A percentile compares a stretch with the other conserved stretches of the same genome.
phyloP scores from a whole-genome alignment of 2,888 invertebrate genomes.

The Cerastis leucographa region DNA sequence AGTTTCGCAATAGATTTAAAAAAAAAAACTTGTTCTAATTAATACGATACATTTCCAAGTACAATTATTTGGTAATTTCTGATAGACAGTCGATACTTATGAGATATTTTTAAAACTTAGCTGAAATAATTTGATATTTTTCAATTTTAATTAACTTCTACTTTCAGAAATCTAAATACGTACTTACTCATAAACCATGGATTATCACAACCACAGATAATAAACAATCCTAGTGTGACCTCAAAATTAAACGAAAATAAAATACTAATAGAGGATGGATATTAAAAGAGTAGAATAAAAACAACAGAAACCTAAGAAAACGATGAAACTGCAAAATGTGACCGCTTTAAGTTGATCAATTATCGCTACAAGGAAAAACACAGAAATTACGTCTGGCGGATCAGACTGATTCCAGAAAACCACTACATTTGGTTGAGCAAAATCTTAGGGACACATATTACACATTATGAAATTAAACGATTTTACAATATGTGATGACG shows the following conservation, averaged over 20 bases:
- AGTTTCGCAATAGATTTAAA: neutral
- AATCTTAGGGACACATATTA: neutral
- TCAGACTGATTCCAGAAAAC: neutral
- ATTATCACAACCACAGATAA: neutral
- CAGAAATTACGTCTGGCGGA: neutral
- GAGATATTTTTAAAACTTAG: neutral
- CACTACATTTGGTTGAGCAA: neutral
- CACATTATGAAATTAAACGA: neutral
- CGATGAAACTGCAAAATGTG: constrained; percentile 35
- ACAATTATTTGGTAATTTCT: neutral
- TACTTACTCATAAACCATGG: neutral
- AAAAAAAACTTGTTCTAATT: neutral
- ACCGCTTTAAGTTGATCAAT: constrained; percentile 33
- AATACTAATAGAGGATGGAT: neutral
- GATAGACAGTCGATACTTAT: neutral
- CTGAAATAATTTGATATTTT: neutral
- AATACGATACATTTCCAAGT: constrained; percentile 1
- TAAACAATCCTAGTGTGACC: neutral
- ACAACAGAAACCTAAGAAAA: neutral
- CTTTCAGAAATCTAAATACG: neutral
- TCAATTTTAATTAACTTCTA: neutral
- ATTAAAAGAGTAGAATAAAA: neutral
- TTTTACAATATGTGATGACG: neutral
- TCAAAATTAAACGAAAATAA: neutral
- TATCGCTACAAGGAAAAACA: constrained; percentile 8